Evolutionary conservation across 2,113 vertebrate genomes (phyloP), one percentile per base, ranked within the genome.

Genomic region (Heterocephalus glaber): DNA sequence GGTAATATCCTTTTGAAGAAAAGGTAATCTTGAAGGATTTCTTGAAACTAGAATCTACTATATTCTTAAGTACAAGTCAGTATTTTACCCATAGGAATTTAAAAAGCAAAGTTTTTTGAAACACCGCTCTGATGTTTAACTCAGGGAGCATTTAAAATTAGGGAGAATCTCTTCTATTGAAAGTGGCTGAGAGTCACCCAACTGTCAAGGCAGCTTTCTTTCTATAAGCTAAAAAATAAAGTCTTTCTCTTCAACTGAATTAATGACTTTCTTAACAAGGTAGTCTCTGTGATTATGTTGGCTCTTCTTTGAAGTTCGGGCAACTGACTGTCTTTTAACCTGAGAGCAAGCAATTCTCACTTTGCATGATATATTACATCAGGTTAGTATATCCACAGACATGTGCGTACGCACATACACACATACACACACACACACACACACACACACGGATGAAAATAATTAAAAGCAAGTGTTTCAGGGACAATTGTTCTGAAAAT

Each of bases 391-490:
- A 17, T 44, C 20, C 41, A 77, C 17, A 14, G 52, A 58, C 11
- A 24, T 60, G n/a, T 33, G 24, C 49, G 20, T 20, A 68, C 11
- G 28, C 1, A 54, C 6, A 72, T 10, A 26, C 24, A n/a, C 16
- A 70, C 41, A 86, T 41, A 70, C 72, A 70, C 41, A 86, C 47
- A 70, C 72, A n/a, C n/a, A n/a, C 1, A 60, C 6, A 79, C 14
- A 33, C 24, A 44, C 20, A 77, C 41, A 86, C 58, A 76, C 72
- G 60, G 30, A 84, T 60, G 63, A 70, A 98, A 98, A 97, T 96
- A 97, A 98, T 98, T 98, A 98, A 97, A 98, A 98, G 86, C 76
- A 94, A 97, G 49, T 95, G 94, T 94, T 98, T 92, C 63, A 87
- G 93, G 79, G 97, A 44, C 80, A 95, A 87, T 66, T 83, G 87